A percentile compares a stretch with the other conserved stretches of the same genome.
phyloP scores from a whole-genome alignment of 2,113 vertebrate genomes.

The Rhinolophus ferrumequinum region DNA sequence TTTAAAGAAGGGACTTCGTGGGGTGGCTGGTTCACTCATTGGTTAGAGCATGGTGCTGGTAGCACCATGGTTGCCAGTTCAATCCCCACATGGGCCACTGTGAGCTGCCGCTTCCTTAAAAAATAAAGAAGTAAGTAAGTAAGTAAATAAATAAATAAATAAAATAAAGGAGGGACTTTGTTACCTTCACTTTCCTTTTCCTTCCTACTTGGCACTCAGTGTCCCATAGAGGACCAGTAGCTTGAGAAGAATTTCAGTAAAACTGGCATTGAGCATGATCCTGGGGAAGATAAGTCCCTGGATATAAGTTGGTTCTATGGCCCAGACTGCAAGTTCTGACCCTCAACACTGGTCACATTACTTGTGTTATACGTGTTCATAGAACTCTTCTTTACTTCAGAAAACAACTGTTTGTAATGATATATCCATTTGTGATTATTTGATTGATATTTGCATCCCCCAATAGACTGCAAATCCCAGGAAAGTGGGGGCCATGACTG shows the following conservation, averaged over 20 bases:
- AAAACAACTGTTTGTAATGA: neutral
- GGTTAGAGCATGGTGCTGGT: too few relatives aligned
- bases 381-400: neutral
- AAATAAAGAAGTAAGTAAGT: too few relatives aligned
- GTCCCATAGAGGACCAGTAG: neutral
- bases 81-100: too few relatives aligned
- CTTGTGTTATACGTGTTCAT: neutral
- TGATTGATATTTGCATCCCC: neutral
- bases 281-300: neutral
- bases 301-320: neutral
- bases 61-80: too few relatives aligned
- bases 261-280: neutral
- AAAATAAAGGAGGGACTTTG: neutral
- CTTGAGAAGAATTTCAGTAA: neutral
- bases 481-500: neutral
- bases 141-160: too few relatives aligned
- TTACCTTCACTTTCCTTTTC: neutral
- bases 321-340: neutral
- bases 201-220: neutral
- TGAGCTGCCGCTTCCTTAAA: too few relatives aligned
- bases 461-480: neutral
- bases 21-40: too few relatives aligned
- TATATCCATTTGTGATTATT: neutral
- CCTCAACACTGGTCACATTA: neutral
- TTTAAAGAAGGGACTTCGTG: conserved; percentile 20